These are phyloP conservation scores for Tetraneura akinire DNA, from an alignment of 1,140 invertebrate genomes.

Conservation along the genomic window DNA sequence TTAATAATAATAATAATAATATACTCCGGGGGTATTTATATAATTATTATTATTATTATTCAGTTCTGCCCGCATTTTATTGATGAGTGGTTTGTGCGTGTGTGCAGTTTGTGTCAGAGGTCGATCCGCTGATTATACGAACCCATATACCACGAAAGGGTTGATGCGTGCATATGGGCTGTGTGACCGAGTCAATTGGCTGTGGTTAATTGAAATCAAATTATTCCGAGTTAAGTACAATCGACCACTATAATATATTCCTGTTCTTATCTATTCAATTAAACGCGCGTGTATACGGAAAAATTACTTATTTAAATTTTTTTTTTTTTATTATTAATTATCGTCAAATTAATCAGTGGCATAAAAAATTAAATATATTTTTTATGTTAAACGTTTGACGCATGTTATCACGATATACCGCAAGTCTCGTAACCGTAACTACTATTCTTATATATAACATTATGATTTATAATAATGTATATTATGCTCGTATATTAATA, in stretches of 20 bases:
- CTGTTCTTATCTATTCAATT: slow-evolving; percentile 5
- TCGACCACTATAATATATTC: background rate
- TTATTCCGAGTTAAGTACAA: slow-evolving; percentile 44
- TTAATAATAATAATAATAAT: background rate
- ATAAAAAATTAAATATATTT: too few species aligned
- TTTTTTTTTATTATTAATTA: slow-evolving; percentile 8
- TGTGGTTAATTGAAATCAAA: slow-evolving; percentile 50
- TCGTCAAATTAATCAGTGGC: too few species aligned
- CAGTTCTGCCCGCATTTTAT: slow-evolving; percentile 41
- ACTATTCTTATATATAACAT: too few species aligned
- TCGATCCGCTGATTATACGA: slow-evolving; percentile 45
- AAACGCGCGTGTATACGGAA: too few species aligned
- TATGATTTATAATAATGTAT: too few species aligned
- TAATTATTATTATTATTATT: slow-evolving; percentile 37
- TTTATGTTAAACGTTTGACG: too few species aligned
- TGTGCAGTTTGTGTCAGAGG: slow-evolving; percentile 46
- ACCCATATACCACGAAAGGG: slow-evolving; percentile 43
- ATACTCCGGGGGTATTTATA: background rate
- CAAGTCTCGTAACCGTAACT: too few species aligned
- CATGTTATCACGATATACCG: too few species aligned
- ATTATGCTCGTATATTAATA: too few species aligned
- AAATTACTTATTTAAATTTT: background rate
- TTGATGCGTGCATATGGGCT: slow-evolving; percentile 34
- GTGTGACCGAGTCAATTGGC: slow-evolving; percentile 50
- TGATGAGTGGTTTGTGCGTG: background rate